Evolutionary conservation across 2,888 invertebrate species (phyloP), one percentile per base, ranked within the genome.

Genomic region (Coenonympha glycerion): DNA sequence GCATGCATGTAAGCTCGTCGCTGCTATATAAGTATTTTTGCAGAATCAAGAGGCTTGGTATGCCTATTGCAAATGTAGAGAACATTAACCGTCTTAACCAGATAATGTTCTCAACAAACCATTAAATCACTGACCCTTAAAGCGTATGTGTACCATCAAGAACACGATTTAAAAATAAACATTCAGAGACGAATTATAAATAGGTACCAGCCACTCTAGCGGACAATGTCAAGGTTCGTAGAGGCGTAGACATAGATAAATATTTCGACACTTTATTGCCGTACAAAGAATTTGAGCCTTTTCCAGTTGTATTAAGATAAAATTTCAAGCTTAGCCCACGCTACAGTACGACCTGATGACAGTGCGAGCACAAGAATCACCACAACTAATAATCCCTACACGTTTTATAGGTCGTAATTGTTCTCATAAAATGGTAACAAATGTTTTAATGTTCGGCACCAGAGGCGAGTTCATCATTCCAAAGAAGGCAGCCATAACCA

Each of bases 371-470:
- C 84, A 79, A 79, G 79, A 81, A 83, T 84, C 75, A 79, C 76
- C 77, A 76, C 77, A 72, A 73, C 71, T 75, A 79, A 85, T 85
- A 84, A 84, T 83, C 81, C 78, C 76, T 80, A 81, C 81, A 81
- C 74, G 77, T 82, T 86, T 87, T 86, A 87, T 86, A 76, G 86
- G 76, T 84, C 85, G 79, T 87, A 87, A 86, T 87, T 85, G 85
- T 83, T 84, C 83, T 82, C 83, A 79, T 87, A 86, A 87, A 87
- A 84, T 82, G 73, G 81, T 82, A 84, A 86, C 86, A 86, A 86
- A 85, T 81, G 73, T 81, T 85, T 82, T 87, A 82, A 86, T 76
- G 80, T 79, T 78, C 78, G 72, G 79, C 81, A 83, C 82, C 80
- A 83, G 82, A 82, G 74, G 67, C 68, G 71, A 76, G 77, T 85